Conservation (phyloP, 2,888 invertebrate genomes). For the Hypomecis atomaria region DNA sequence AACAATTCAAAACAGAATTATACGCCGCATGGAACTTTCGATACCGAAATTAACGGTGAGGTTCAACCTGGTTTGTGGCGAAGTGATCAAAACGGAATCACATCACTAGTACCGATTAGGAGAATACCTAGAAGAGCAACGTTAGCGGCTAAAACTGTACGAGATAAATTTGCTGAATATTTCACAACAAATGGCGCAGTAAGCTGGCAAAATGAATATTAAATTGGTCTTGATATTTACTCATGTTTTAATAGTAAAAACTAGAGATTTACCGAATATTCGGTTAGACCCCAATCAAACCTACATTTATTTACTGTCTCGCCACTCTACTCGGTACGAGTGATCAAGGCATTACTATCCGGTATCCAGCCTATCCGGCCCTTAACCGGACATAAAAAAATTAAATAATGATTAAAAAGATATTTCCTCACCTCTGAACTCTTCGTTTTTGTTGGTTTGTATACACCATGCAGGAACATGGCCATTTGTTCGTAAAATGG, state of each 20-base stretch:
- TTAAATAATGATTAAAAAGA: slow-evolving; percentile 26
- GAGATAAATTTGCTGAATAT: slow-evolving; percentile 19
- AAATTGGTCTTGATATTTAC: slow-evolving; percentile 1
- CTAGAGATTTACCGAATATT: slow-evolving; percentile 7
- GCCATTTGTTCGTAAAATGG: slow-evolving; percentile 29
- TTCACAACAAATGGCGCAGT: slow-evolving; percentile 22
- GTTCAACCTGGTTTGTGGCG: slow-evolving; percentile 25
- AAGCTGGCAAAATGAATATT: slow-evolving; percentile 16
- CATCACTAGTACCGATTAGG: slow-evolving; percentile 18
- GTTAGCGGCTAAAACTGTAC: slow-evolving; percentile 15
- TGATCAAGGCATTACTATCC: slow-evolving; percentile 13
- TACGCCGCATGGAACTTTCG: too few relatives aligned
- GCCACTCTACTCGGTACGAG: slow-evolving; percentile 3
- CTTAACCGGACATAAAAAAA: slow-evolving; percentile 15
- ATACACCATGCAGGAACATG: slow-evolving; percentile 27
- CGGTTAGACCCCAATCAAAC: slow-evolving; percentile 6
- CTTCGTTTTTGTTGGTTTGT: slow-evolving; percentile 25
- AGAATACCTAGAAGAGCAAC: slow-evolving; percentile 21
- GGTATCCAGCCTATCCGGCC: slow-evolving; percentile 20
- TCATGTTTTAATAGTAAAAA: slow-evolving; percentile 15
- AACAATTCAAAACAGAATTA: too few relatives aligned
- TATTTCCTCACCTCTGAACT: slow-evolving; percentile 25
- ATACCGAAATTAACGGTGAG: slow-evolving; percentile 17
- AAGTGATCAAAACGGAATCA: slow-evolving; percentile 22
- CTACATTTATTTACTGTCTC: slow-evolving; percentile 12